Base-by-base conservation (phyloP, 2,113 vertebrate species). In the Petrocephalus microphthalmus region DNA sequence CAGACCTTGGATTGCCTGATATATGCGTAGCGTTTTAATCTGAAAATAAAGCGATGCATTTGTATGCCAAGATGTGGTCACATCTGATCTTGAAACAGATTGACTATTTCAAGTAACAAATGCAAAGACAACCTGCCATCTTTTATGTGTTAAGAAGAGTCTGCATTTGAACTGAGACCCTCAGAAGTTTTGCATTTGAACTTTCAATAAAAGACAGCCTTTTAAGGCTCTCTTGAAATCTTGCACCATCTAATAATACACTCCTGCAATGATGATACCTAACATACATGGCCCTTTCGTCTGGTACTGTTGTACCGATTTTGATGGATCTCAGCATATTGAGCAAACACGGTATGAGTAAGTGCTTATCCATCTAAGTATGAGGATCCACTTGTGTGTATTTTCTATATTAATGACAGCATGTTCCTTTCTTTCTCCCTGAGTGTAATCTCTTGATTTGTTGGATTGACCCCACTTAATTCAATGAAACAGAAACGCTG, bases 401-500 rank as follows among this genome's bases (percentile, higher is more conserved):
- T 42, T 85, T 85, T 25, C 25, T 22, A 19, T 52, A 29, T 57
- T 25, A 33, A 57, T 22, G 49, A 47, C 49, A 15, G 49, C 5
- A 42, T 91, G 88, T 89, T 88, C 91, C 90, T 93, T 90, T 85
- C 78, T 90, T 92, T 91, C 91, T 84, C 89, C 90, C 87, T 54
- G 86, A 91, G 91, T 89, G 86, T 94, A 94, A 94, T 94, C 92
- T 93, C 91, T 92, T 94, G 92, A 95, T 94, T 94, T 94, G 93
- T 90, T 89, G 93, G 91, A 93, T 92, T 95, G 93, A 94, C 93
- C 94, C 91, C 92, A 93, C 91, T 93, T 94, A 94, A 94, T 95
- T 94, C 93, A 92, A 94, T 94, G 92, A 92, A 94, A 91, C 88
- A 93, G 91, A 95, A 94, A 91, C 71, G 92, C 93, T 94, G 94